Conservation (phyloP, 2,797 vertebrate species). For the Chelon labrosus region DNA sequence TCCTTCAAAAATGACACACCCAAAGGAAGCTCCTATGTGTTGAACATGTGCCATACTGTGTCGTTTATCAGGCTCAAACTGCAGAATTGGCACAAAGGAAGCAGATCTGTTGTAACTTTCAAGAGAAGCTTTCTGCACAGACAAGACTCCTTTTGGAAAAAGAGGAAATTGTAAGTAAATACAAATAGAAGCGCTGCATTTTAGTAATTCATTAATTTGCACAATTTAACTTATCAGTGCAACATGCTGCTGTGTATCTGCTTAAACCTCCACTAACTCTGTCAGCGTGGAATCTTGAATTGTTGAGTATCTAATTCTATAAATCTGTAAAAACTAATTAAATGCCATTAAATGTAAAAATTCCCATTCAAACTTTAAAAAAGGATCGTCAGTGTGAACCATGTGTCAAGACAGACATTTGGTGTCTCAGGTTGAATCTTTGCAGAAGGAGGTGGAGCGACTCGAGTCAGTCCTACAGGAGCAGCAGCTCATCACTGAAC, state of each 20-base stretch:
- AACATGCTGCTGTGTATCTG: too few species aligned
- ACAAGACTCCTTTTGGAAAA: constrained; percentile 18
- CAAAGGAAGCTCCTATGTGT: not conserved
- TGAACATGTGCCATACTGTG: too few species aligned
- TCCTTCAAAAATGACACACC: too few species aligned
- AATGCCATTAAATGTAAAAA: not conserved
- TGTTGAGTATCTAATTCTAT: too few species aligned
- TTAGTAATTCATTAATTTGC: not conserved
- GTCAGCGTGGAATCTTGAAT: too few species aligned
- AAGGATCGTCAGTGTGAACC: not conserved
- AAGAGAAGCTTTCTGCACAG: constrained; percentile 20
- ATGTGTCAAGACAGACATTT: too few species aligned
- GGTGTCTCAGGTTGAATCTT: too few species aligned
- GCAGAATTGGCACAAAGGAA: constrained; percentile 20
- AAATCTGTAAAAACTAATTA: not conserved
- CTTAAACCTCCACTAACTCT: too few species aligned
- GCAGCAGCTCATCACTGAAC: too few species aligned
- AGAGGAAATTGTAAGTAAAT: constrained; percentile 42
- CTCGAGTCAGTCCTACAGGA: too few species aligned
- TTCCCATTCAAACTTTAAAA: not conserved
- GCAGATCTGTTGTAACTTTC: constrained; percentile 17
- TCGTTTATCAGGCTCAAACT: constrained; percentile 1
- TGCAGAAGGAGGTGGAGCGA: too few species aligned
- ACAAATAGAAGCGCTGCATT: not conserved
- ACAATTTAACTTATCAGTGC: too few species aligned